Evolutionary conservation across 2,888 invertebrate species (phyloP), one percentile per base, ranked within the genome.

Genomic region (Amblyjoppa fuscipennis): DNA sequence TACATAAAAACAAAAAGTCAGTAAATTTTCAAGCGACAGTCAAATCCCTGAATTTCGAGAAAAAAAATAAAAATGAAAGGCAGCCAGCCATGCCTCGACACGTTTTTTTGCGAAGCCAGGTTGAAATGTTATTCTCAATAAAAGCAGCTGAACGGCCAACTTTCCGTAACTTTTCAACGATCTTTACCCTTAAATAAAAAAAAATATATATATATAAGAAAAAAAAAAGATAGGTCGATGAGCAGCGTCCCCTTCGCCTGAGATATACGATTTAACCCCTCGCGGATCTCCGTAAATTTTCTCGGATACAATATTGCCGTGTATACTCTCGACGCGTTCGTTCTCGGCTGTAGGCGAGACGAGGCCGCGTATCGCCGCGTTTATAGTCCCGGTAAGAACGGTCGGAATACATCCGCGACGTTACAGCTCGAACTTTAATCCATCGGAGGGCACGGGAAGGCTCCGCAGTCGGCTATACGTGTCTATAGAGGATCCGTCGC

Each of bases 341-440:
- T 34, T 49, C 59, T 79, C 61, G 45, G 49, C 13, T 68, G 9
- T 20, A 53, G 28, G 59, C 59, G 78, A 70, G 59, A 71, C 45
- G 71, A 79, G 71, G 64, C 70, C 13, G 4, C 41, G 71, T 71
- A 71, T 79, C 64, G 71, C 56, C 51, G 71, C 79, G 79, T 79
- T 79, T 79, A 79, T 79, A 64, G 79, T 79, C 71, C 71, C 45
- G 64, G 71, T 49, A 79, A 70, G 34, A 49, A 71, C 71, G 64
- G 71, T 61, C n/a, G 79, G 79, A 79, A 79, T 79, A 79, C 79
- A 79, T 79, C 70, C n/a, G 71, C 71, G 38, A 71, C 71, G 61
- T 79, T 71, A 79, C 71, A 71, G 71, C 79, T 71, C 51, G 71
- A 71, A 79, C 70, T 79, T 79, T 79, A 79, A 79, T 79, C 70